phyloP scores from a whole-genome alignment of 2,888 invertebrate genomes.

The Dorcus parallelipipedus region DNA sequence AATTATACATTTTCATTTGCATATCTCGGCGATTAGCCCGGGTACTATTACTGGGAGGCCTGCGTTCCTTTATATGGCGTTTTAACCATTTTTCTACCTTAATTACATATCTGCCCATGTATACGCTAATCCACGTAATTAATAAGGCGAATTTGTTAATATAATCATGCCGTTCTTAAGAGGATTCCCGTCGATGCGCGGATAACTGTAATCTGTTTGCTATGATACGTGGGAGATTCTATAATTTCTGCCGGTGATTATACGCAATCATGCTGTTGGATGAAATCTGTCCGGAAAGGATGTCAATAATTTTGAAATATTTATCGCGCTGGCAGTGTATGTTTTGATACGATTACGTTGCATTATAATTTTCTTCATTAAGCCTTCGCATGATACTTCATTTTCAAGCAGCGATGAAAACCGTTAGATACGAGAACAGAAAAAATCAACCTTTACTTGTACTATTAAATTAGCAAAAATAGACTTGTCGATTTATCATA shows the following conservation, averaged over 20 bases:
- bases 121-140: slow-evolving; percentile 17
- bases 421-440: no score
- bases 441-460: no score
- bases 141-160: slow-evolving; percentile 19
- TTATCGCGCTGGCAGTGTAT: no score
- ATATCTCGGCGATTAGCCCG: slow-evolving; percentile 24
- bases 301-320: no score
- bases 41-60: slow-evolving; percentile 23
- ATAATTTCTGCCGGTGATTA: neutral
- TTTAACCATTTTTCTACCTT: slow-evolving; percentile 12
- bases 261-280: no score
- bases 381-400: no score
- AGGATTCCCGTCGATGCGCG: slow-evolving; percentile 17
- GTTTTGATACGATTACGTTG: no score
- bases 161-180: slow-evolving; percentile 12
- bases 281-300: no score
- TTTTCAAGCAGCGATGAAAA: no score
- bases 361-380: no score
- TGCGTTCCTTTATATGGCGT: slow-evolving; percentile 15
- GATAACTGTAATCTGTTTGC: slow-evolving; percentile 7
- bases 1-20: slow-evolving; percentile 25
- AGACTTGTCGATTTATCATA: no score
- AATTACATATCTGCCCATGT: slow-evolving; percentile 15
- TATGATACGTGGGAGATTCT: neutral
- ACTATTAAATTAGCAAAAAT: no score